Conservation (phyloP, 2,113 vertebrate species). For the Narcine bancroftii region DNA sequence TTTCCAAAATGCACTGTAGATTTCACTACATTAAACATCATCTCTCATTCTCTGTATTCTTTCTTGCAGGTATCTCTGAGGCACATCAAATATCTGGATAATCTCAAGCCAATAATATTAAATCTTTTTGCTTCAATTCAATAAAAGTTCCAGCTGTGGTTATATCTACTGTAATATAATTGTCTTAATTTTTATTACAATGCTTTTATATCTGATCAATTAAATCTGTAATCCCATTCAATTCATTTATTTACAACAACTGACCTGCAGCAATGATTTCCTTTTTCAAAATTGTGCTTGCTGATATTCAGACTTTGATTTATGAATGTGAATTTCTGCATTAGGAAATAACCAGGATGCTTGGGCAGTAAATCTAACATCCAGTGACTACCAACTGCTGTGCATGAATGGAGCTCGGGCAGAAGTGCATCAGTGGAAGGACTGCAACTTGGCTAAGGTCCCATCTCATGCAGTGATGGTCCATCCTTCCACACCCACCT, state of each 20-base stretch:
- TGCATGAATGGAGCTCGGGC: slow-evolving; percentile 73
- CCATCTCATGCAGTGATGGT: slow-evolving; percentile 85
- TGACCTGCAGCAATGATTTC: neutral
- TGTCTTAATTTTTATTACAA: neutral
- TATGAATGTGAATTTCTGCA: neutral
- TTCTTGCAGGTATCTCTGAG: neutral
- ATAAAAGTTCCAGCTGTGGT: neutral
- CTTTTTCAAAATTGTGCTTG: neutral
- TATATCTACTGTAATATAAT: neutral
- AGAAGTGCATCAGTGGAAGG: slow-evolving; percentile 67
- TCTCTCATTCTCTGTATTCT: neutral
- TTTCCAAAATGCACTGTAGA: neutral
- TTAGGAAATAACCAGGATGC: slow-evolving; percentile 64
- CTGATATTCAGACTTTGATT: neutral
- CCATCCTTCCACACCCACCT: slow-evolving; percentile 63
- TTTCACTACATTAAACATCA: neutral
- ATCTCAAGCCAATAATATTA: neutral
- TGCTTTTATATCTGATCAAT: neutral
- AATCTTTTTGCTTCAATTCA: neutral
- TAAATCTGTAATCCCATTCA: neutral
- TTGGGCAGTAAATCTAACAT: slow-evolving; percentile 63
- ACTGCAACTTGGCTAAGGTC: slow-evolving; percentile 75
- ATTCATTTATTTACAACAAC: neutral
- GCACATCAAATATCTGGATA: neutral
- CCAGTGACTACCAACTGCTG: slow-evolving; percentile 75